Evolutionary conservation across 2,113 vertebrate species (phyloP).

Genomic region (Zosterops lateralis): DNA sequence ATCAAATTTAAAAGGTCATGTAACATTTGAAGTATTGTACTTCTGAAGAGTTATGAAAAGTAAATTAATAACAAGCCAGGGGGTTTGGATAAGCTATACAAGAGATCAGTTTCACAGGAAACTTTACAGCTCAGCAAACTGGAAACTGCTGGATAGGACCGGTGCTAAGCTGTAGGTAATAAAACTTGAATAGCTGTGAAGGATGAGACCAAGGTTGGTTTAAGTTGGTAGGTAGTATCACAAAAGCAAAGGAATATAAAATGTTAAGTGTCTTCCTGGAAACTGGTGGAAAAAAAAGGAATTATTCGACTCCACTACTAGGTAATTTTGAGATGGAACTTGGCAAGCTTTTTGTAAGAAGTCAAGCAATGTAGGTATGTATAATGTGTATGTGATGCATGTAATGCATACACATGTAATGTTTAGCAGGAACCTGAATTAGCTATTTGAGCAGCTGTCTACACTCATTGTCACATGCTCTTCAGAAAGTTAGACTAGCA

Average conservation of each 20-base stretch:
- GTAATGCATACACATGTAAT: neutral
- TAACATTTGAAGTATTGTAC: neutral
- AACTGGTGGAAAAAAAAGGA: neutral
- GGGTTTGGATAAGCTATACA: neutral
- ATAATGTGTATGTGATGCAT: neutral
- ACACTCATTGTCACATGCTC: rapidly evolving
- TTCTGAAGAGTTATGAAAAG: neutral
- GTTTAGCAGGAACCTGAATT: neutral
- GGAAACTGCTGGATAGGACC: neutral
- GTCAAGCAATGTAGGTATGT: neutral
- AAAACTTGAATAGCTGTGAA: neutral
- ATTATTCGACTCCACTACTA: neutral
- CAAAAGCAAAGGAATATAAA: neutral
- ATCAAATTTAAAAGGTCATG: neutral
- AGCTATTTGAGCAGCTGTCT: neutral
- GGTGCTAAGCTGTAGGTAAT: neutral
- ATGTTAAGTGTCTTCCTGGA: neutral
- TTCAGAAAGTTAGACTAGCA: neutral
- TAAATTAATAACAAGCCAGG: neutral
- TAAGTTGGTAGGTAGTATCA: neutral
- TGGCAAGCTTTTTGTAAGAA: neutral
- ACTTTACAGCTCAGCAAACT: neutral
- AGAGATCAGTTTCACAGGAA: neutral
- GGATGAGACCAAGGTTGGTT: neutral
- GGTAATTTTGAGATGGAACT: neutral